phyloP scores from a whole-genome alignment of 1,140 invertebrate species.

The Platyura marginata region DNA sequence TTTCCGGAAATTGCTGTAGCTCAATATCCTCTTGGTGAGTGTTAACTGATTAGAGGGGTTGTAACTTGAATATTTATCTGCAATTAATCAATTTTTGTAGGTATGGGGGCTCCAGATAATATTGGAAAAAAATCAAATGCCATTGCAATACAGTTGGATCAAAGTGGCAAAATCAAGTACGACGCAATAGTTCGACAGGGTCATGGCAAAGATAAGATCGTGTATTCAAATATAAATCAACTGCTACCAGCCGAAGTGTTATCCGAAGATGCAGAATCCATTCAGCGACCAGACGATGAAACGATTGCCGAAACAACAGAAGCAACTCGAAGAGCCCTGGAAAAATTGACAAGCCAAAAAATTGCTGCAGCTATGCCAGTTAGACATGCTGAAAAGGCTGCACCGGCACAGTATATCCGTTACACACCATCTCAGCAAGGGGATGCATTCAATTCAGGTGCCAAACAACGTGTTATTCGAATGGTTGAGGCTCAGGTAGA shows the following conservation, averaged over 20 bases:
- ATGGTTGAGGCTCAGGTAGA: constrained; percentile 93
- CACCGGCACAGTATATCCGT: constrained; percentile 87
- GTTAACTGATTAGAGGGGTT: neutral
- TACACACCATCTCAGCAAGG: constrained; percentile 97
- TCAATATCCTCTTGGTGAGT: constrained; percentile 77
- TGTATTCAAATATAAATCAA: constrained; percentile 91
- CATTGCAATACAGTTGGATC: constrained; percentile 83
- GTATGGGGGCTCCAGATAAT: constrained; percentile 60
- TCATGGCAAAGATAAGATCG: constrained; percentile 91
- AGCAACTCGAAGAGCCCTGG: constrained; percentile 60
- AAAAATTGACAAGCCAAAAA: constrained; percentile 76
- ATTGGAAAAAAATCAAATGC: constrained; percentile 57
- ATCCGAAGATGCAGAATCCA: constrained; percentile 72
- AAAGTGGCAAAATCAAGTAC: constrained; percentile 90
- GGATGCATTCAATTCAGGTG: constrained; percentile 86
- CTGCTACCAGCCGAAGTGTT: constrained; percentile 84
- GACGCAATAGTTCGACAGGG: constrained; percentile 90
- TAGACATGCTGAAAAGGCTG: constrained; percentile 71
- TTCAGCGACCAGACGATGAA: constrained; percentile 75
- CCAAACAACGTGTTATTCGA: constrained; percentile 92
- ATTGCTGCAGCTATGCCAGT: constrained; percentile 89
- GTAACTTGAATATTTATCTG: neutral
- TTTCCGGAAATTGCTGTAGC: constrained; percentile 97
- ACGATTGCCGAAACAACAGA: constrained; percentile 74
- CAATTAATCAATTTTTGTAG: constrained; percentile 29